Base-by-base conservation (phyloP, 2,888 invertebrate genomes). In the Apamea monoglypha region DNA sequence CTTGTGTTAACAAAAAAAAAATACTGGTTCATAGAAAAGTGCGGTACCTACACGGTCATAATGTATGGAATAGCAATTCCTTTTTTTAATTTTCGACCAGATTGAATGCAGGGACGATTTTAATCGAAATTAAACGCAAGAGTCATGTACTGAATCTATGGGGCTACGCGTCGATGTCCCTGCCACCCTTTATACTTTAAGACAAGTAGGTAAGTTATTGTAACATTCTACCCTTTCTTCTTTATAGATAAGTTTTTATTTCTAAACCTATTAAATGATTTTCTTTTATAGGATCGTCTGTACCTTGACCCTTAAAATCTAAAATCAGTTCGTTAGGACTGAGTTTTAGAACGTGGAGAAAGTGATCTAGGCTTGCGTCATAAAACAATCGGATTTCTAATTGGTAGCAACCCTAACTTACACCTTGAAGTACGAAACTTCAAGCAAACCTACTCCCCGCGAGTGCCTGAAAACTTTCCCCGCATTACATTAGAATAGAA, bases 391-490 rank as follows among this genome's bases (percentile, higher is more conserved):
- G n/a, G 2, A 16, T 18, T 32, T 3, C 10, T 29, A 10, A 6
- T 40, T 40, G 40, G 18, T 44, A 50, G 32, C 79, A 64, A 73
- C 61, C 76, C 76, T 74, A 72, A 40, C 59, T 12, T 12, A 4
- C 21, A 1, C 36, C 18, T 64, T 36, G 64, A 16, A 70, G 16
- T 67, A 21, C 14, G 36, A 83, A 83, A 83, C 67, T 80, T 53
- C n/a, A 53, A 61, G n/a, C 1, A 50, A 72, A 82, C 44, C 36
- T 29, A 75, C 44, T 80, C n/a, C 32, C 1, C 40, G 50, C 32
- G n/a, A 83, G 40, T 61, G 50, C 50, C n/a, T 67, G 40, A 16
- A 76, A 80, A 80, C 80, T 83, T 83, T 75, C 16, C 29, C n/a
- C 25, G 14, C 78, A 61, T 76, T 36, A 61, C 25, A 56, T 16